Evolutionary conservation across 2,888 invertebrate genomes (phyloP).

Genomic region (Napeogenes sylphis): DNA sequence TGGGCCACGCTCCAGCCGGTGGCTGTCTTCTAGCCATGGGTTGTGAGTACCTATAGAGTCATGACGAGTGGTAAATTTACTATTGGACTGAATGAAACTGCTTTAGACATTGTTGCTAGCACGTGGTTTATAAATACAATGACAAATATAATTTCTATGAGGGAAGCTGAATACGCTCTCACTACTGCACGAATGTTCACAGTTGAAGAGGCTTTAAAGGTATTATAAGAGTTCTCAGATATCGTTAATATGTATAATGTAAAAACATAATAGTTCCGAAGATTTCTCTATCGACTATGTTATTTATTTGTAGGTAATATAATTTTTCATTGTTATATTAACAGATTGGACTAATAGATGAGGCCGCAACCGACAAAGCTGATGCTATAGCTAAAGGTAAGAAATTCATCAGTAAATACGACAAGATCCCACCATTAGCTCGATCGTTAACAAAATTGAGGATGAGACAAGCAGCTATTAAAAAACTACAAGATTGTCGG

Average conservation of each 20-base stretch:
- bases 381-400: slow-evolving; percentile 83
- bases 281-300: too few species aligned
- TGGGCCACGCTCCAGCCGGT: slow-evolving; percentile 91
- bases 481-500: slow-evolving; percentile 76
- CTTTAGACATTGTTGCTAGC: slow-evolving; percentile 88
- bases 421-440: slow-evolving; percentile 80
- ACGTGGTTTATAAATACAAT: slow-evolving; percentile 83
- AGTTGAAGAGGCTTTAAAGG: slow-evolving; percentile 85
- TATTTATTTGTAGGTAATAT: too few species aligned
- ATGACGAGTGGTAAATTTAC: slow-evolving; percentile 87
- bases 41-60: slow-evolving; percentile 90
- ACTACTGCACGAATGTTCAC: slow-evolving; percentile 84
- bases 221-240: slow-evolving; percentile 26
- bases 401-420: slow-evolving; percentile 80
- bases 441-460: slow-evolving; percentile 77
- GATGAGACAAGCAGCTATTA: slow-evolving; percentile 69
- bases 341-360: slow-evolving; percentile 86
- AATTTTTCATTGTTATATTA: slow-evolving; percentile 5
- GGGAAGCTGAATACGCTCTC: slow-evolving; percentile 86
- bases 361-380: slow-evolving; percentile 81
- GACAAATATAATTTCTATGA: slow-evolving; percentile 80
- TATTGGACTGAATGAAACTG: slow-evolving; percentile 93
- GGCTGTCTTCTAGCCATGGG: slow-evolving; percentile 88
- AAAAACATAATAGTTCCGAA: too few species aligned
- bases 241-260: too few species aligned